phyloP scores from a whole-genome alignment of 2,797 vertebrate species.

The Rhabdophis nuchalis region DNA sequence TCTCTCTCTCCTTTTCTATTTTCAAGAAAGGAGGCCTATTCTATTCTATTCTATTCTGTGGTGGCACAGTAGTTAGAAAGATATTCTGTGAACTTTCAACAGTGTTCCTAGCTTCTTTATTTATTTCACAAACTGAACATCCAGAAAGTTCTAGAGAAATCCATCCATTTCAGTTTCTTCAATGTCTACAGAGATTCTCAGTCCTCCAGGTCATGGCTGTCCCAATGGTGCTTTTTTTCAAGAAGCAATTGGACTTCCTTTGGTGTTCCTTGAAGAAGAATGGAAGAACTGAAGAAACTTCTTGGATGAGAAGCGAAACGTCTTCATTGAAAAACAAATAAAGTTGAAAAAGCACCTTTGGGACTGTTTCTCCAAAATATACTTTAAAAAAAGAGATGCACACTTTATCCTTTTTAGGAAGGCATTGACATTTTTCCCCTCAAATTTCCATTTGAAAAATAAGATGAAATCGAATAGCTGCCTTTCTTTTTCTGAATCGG shows the following conservation, averaged over 20 bases:
- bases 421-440: not conserved
- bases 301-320: not conserved
- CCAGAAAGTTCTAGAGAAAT: not conserved
- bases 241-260: not conserved
- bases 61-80: not conserved
- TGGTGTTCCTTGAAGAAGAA: too few species aligned
- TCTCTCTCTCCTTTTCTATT: not conserved
- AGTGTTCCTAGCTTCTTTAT: not conserved
- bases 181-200: not conserved
- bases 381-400: not conserved
- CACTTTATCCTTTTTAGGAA: not conserved
- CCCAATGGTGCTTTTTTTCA: not conserved
- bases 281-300: not conserved
- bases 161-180: not conserved
- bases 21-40: not conserved
- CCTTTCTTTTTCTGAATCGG: conserved; percentile 62
- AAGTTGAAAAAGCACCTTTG: not conserved
- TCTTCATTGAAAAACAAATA: not conserved
- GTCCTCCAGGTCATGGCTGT: not conserved
- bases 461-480: conserved; percentile 55
- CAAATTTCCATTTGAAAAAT: not conserved
- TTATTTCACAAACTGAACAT: not conserved
- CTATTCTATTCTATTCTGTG: too few species aligned
- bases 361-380: not conserved
- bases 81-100: not conserved